These are phyloP conservation scores for Meandrina meandrites DNA, from an alignment of 92 coral and sea anemone genomes.

Conservation along the genomic window DNA sequence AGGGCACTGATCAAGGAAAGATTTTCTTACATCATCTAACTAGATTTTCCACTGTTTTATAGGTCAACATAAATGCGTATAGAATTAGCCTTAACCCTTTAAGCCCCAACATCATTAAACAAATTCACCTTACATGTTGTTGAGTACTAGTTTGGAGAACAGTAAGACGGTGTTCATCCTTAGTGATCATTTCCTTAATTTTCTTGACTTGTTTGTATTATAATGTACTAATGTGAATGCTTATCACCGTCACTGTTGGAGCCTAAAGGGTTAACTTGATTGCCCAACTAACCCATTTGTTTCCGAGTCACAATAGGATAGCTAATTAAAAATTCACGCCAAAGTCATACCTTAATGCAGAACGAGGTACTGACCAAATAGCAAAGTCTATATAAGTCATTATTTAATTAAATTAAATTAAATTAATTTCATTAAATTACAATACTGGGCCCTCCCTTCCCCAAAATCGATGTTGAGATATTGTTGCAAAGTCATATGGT, in stretches of 20 bases:
- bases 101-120: constrained; percentile 1
- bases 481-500: too few relatives aligned
- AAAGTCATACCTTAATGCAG: too few relatives aligned
- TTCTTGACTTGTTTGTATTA: neutral
- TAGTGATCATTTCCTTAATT: neutral
- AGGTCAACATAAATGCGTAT: neutral
- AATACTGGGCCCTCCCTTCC: too few relatives aligned
- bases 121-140: constrained; percentile 3
- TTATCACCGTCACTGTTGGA: neutral
- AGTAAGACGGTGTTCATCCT: neutral
- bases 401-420: too few relatives aligned
- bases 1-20: constrained; percentile 32
- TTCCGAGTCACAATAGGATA: neutral
- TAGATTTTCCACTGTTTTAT: neutral
- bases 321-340: neutral
- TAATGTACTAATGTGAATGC: neutral
- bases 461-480: too few relatives aligned
- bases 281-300: neutral
- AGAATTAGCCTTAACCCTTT: neutral
- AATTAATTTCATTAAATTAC: too few relatives aligned
- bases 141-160: neutral
- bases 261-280: constrained; percentile 16
- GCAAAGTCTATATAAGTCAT: too few relatives aligned
- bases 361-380: too few relatives aligned
- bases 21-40: constrained; percentile 10